These are phyloP conservation scores for Aphelenchoides fujianensis DNA, from an alignment of 1,140 invertebrate genomes.

Conservation along the genomic window DNA sequence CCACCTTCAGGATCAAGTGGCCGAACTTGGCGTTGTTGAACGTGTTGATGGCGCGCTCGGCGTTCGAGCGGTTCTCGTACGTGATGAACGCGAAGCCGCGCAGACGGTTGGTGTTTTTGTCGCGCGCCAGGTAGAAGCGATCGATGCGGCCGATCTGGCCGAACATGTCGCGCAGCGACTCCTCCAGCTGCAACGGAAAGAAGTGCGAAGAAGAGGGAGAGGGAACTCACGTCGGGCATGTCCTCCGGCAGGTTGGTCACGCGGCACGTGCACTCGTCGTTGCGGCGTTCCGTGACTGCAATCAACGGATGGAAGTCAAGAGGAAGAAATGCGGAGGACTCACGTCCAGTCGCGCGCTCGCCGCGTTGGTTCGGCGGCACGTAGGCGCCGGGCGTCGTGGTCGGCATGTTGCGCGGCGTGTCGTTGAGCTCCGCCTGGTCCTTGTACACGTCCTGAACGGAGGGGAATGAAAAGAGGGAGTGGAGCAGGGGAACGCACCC, in stretches of 20 bases:
- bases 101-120: conserved; percentile 68
- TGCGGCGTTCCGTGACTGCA: conserved; percentile 42
- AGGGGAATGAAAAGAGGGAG: conserved; percentile 16
- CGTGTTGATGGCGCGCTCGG: conserved; percentile 80
- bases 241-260: conserved; percentile 96
- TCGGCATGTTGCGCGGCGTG: background rate
- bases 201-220: no score
- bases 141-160: conserved; percentile 81
- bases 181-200: conserved; percentile 77
- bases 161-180: conserved; percentile 90
- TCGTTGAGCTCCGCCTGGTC: conserved; percentile 9
- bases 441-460: conserved; percentile 32
- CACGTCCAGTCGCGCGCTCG: conserved; percentile 10
- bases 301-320: background rate
- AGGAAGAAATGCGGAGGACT: conserved; percentile 11
- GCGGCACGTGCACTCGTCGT: conserved; percentile 79
- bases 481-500: conserved; percentile 12
- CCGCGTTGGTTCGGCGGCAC: conserved; percentile 47
- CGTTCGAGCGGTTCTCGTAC: conserved; percentile 82
- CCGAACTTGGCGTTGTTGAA: conserved; percentile 95
- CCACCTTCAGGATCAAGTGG: conserved; percentile 93
- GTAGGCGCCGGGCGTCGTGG: conserved; percentile 31
- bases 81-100: conserved; percentile 89
- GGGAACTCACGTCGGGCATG: conserved; percentile 21
- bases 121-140: conserved; percentile 83